Evolutionary conservation across 2,113 vertebrate species (phyloP).

Genomic region (Dryoscopus gambensis): DNA sequence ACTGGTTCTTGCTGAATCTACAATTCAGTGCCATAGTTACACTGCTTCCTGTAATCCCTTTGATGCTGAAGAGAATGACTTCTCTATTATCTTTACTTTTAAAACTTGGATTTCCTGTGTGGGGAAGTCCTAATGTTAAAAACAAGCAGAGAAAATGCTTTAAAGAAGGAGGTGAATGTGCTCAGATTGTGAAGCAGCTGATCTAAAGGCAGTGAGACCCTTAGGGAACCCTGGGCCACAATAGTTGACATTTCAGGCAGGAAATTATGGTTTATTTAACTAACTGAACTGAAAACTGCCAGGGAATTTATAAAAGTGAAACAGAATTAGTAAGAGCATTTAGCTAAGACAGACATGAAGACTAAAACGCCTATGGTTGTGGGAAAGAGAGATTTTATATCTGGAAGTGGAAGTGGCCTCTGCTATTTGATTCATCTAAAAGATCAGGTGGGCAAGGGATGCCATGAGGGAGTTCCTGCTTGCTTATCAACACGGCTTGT

Average conservation of each 20-base stretch:
- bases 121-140: neutral
- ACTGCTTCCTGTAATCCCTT: constrained; percentile 1
- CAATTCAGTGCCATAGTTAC: neutral
- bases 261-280: constrained; percentile 54
- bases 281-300: constrained; percentile 21
- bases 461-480: neutral
- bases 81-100: constrained; percentile 27
- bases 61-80: neutral
- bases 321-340: neutral
- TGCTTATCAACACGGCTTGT: neutral
- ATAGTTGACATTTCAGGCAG: constrained; percentile 39
- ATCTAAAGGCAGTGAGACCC: neutral
- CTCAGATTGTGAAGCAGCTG: constrained; percentile 52
- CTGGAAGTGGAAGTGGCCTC: neutral
- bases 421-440: neutral
- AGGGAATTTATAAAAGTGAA: constrained; percentile 15
- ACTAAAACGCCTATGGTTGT: neutral
- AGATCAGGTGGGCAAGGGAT: neutral
- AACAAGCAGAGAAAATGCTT: constrained; percentile 6
- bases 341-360: neutral
- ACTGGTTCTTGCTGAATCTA: neutral
- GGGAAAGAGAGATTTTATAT: neutral
- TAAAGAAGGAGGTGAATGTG: constrained; percentile 39
- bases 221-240: constrained; percentile 36
- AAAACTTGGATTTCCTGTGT: constrained; percentile 43